Evolutionary conservation across 2,797 vertebrate species (phyloP).

Genomic region (Sylvilagus floridanus): DNA sequence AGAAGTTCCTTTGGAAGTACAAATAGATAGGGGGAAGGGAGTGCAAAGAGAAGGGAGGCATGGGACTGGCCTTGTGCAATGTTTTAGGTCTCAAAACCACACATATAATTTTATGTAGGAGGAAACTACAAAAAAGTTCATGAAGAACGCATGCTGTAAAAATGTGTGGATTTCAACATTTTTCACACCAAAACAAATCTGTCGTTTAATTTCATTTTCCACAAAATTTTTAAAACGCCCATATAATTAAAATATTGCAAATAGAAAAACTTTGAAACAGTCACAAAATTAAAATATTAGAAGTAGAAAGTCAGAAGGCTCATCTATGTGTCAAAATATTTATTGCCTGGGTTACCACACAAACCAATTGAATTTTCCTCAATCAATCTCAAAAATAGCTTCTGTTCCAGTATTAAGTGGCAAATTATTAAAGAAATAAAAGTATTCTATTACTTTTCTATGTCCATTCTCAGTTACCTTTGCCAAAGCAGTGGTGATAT

Average conservation of each 20-base stretch:
- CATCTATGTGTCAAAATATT: background rate
- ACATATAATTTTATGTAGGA: background rate
- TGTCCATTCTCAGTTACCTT: constrained; percentile 13
- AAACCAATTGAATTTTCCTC: constrained; percentile 23
- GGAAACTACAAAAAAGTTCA: too few species aligned
- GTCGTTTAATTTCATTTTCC: too few species aligned
- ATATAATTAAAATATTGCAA: constrained; percentile 49
- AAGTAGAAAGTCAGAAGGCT: background rate
- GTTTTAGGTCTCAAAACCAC: background rate
- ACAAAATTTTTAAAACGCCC: too few species aligned
- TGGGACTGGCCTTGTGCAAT: constrained; percentile 7
- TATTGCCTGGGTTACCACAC: background rate
- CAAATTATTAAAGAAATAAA: constrained; percentile 37
- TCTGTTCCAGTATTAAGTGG: background rate
- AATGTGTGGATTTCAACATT: too few species aligned
- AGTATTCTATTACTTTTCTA: background rate
- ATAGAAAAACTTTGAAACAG: background rate
- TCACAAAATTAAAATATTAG: constrained; percentile 49
- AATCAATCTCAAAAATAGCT: constrained; percentile 53
- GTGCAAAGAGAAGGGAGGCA: constrained; percentile 32
- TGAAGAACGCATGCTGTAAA: too few species aligned
- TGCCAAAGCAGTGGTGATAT: background rate
- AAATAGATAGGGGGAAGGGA: constrained; percentile 40
- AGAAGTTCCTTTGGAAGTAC: constrained; percentile 76
- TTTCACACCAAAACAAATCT: too few species aligned